Evolutionary conservation across 92 coral and sea anemone species (phyloP), one percentile per base, ranked within the genome.

Genomic region (Bergia sp.): DNA sequence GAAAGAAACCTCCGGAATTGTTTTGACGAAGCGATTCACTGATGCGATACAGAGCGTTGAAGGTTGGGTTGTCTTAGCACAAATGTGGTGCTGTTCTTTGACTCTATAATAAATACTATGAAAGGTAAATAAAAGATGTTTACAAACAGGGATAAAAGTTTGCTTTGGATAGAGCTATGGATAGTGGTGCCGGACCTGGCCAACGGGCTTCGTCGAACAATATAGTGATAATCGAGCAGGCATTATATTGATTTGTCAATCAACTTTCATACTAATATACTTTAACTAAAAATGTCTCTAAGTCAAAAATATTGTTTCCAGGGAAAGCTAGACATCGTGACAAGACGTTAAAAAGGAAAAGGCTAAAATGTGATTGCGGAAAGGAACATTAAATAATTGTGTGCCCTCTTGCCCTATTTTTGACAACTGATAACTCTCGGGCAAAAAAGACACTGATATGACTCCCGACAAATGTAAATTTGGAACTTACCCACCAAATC

Each of bases 211-310:
- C 40, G 78, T 73, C 67, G 65, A 36, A 36, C 29, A 49, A 44
- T 43, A 84, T 71, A 73, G 23, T 38, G 23, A 69, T 45, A 69
- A 36, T 71, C 66, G 41, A 69, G 64, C 0, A 69, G 79, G 43
- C 87, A 84, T 72, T 84, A 84, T n/a, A 84, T 84, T 84, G 79
- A 45, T 65, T 72, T 84, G 77, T 47, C 77, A 84, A 84, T 84
- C 87, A 84, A 5, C 65, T 11, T 43, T 69, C 78, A 72, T 72
- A 76, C 79, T 39, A 76, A 76, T 8, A 76, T 76, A 45, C 45
- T 84, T 84, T 71, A 84, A 84, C 71, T 84, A 84, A 74, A 82
- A 84, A 43, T 69, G 77, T 74, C 21, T 29, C 57, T 45, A 44
- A 38, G 42, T n/a, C 77, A 15, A 84, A 69, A 83, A 81, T 71